Conservation (phyloP, 2,888 invertebrate species). For the Cephus spinipes region DNA sequence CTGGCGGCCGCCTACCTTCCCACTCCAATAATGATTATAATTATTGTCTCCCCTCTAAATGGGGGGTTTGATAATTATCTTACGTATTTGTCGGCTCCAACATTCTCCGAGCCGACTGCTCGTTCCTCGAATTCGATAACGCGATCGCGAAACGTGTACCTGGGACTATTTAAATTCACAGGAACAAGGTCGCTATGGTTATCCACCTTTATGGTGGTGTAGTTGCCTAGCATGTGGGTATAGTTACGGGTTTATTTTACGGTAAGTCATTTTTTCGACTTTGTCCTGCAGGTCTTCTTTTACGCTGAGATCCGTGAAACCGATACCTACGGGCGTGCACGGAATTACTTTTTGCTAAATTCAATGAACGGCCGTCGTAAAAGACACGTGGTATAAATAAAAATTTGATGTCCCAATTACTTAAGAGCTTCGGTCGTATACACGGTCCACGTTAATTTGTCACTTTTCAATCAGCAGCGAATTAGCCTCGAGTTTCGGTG, state of each 20-base stretch:
- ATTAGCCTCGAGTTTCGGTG: conserved; percentile 33
- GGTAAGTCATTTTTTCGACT: not conserved
- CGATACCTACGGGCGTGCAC: too few relatives aligned
- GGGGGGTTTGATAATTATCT: conserved; percentile 59
- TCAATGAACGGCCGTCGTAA: too few relatives aligned
- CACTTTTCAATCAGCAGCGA: conserved; percentile 51
- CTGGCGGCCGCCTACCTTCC: conserved; percentile 56
- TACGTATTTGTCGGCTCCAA: conserved; percentile 46
- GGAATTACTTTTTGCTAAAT: too few relatives aligned
- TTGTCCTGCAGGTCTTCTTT: not conserved
- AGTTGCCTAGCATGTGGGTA: not conserved
- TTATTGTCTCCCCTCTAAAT: conserved; percentile 62
- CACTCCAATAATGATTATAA: conserved; percentile 63
- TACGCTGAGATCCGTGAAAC: too few relatives aligned
- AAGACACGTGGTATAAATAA: too few relatives aligned
- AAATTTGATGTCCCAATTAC: not conserved
- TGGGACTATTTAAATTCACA: not conserved
- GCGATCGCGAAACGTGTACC: not conserved
- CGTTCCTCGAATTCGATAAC: conserved; percentile 4
- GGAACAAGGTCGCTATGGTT: not conserved
- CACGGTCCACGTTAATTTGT: conserved; percentile 48
- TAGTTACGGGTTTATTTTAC: not conserved
- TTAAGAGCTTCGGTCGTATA: conserved; percentile 9
- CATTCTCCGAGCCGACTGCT: conserved; percentile 9
- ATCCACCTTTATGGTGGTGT: not conserved